Evolutionary conservation across 2,113 vertebrate species (phyloP).

Genomic region (Rhabdomys dilectus): DNA sequence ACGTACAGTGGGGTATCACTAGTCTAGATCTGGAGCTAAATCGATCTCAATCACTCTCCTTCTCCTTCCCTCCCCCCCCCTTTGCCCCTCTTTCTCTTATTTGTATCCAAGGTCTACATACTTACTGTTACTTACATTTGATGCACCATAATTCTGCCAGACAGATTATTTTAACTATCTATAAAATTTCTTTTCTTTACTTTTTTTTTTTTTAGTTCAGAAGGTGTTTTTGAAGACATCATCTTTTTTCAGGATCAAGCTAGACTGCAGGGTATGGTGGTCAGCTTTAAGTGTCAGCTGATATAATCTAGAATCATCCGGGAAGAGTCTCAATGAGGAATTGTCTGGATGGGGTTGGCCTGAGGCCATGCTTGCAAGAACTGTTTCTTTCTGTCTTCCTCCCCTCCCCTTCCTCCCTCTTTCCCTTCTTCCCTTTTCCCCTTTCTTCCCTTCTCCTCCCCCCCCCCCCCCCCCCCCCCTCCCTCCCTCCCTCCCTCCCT

Average conservation of each 20-base stretch:
- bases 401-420: rapidly evolving
- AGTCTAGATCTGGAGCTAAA: background rate
- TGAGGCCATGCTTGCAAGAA: background rate
- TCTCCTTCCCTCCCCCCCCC: background rate
- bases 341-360: background rate
- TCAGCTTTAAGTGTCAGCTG: background rate
- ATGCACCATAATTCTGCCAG: background rate
- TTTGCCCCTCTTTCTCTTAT: background rate
- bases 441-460: background rate
- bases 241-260: rapidly evolving
- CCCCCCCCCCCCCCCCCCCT: too few species aligned
- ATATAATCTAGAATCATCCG: background rate
- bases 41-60: too few species aligned
- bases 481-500: background rate
- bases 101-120: background rate
- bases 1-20: too few species aligned
- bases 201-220: too few species aligned
- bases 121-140: background rate
- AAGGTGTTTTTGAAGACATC: background rate
- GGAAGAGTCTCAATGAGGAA: background rate
- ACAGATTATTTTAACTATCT: background rate
- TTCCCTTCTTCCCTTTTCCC: rapidly evolving
- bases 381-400: background rate
- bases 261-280: background rate
- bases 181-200: background rate